Evolutionary conservation across 2,888 invertebrate genomes (phyloP), one percentile per base, ranked within the genome.

Genomic region (Sesia bembeciformis): DNA sequence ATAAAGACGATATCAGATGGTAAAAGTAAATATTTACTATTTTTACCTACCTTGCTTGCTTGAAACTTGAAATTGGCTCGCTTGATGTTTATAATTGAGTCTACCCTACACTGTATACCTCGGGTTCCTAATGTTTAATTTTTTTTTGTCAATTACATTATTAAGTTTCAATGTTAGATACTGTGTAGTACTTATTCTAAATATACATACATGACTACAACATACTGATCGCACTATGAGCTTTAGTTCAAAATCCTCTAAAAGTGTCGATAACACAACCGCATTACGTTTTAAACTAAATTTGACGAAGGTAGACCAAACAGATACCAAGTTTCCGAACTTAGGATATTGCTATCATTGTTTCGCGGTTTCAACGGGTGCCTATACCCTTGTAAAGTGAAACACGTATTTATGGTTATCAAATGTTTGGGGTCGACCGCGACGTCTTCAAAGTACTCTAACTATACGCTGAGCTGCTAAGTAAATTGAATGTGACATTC

Each of bases 311-410:
- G 75, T 74, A 70, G 61, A 60, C 57, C 56, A 68, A 72, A 69
- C 64, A 64, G 53, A 53, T 54, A 67, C 66, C 68, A 78, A 81
- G 80, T 76, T 80, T 69, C 65, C 58, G 63, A 81, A 81, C 76
- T 79, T 78, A 64, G 70, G 71, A 78, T 78, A 76, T 77, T 74
- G 74, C 73, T 75, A 72, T 79, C 79, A 76, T 77, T 78, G 78
- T 78, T 75, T 68, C 65, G 74, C 63, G 77, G 76, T 74, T 65
- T 58, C 60, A 56, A 68, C 67, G 67, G 63, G 57, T 55, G 56
- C 43, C 42, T 39, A 64, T 67, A 74, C 78, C 78, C 75, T 75
- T 75, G 70, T 71, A 70, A 73, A 69, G 70, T 65, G 69, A 68
- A 75, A 75, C 73, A 78, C 76, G 72, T 76, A 76, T 77, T 78